Conservation (phyloP, 2,113 vertebrate species). For the Neodontobutis hainanensis region DNA sequence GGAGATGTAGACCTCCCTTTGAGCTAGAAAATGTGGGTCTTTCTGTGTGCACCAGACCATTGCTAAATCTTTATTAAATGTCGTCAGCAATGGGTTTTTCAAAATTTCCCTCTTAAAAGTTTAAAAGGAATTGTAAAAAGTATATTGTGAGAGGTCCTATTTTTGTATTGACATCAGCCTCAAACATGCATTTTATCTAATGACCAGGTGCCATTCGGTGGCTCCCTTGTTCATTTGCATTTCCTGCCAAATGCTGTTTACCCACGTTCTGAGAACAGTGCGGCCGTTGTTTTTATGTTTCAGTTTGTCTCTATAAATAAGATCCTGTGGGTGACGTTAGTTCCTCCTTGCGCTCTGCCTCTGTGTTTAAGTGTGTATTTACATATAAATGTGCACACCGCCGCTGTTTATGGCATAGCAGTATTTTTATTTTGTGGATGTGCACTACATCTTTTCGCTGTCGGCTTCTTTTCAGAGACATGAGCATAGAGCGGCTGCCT, state of each 20-base stretch:
- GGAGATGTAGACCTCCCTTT: constrained; percentile 36
- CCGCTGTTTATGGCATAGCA: constrained; percentile 20
- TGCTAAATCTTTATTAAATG: not conserved
- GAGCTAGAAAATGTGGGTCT: constrained; percentile 39
- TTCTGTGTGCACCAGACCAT: constrained; percentile 12
- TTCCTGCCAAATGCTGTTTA: constrained; percentile 53
- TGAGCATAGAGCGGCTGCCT: not conserved
- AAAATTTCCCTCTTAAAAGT: not conserved
- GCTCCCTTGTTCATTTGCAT: constrained; percentile 54
- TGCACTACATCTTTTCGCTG: not conserved
- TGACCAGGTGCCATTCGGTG: constrained; percentile 47
- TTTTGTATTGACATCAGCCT: constrained; percentile 11
- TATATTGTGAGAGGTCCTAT: not conserved
- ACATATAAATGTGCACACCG: constrained; percentile 52
- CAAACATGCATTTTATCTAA: constrained; percentile 36
- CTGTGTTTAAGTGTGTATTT: constrained; percentile 61
- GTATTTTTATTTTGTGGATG: constrained; percentile 18
- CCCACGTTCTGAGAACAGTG: constrained; percentile 44
- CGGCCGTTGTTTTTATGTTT: constrained; percentile 54
- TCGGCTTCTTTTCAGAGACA: constrained; percentile 2
- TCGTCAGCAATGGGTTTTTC: constrained; percentile 1
- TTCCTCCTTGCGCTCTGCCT: constrained; percentile 50
- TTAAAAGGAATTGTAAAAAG: not conserved
- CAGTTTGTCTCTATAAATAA: constrained; percentile 72
- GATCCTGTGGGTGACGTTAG: constrained; percentile 64